Evolutionary conservation across 2,113 vertebrate genomes (phyloP).

Genomic region (Gracilinanus agilis): DNA sequence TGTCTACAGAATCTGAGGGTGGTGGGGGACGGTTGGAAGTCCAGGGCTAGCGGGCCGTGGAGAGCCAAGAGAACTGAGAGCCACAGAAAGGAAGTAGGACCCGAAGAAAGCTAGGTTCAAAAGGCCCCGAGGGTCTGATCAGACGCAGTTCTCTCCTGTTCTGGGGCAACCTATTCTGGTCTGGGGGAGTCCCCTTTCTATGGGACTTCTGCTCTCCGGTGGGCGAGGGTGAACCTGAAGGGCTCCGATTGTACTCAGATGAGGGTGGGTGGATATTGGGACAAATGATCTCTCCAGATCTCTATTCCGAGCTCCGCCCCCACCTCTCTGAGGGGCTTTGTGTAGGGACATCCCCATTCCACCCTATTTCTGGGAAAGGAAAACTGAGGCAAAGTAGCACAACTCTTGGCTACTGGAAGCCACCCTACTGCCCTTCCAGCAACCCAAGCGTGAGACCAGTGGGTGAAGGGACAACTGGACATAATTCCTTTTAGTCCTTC

Average conservation of each 20-base stretch:
- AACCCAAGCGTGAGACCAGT: constrained; percentile 35
- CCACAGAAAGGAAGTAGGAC: neutral
- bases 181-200: constrained; percentile 63
- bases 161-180: constrained; percentile 12
- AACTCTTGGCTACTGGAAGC: neutral
- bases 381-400: constrained; percentile 53
- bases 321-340: neutral
- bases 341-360: constrained; percentile 3
- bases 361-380: neutral
- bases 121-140: neutral
- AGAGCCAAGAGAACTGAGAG: neutral
- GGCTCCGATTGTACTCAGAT: neutral
- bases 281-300: neutral
- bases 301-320: neutral
- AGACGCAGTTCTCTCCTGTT: neutral
- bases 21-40: neutral
- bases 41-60: neutral
- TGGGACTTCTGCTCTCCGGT: constrained; percentile 53
- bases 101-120: neutral
- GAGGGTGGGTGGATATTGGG: too few relatives aligned
- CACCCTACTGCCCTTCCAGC: neutral
- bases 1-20: too few relatives aligned
- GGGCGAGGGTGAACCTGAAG: constrained; percentile 47
- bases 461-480: constrained; percentile 63
- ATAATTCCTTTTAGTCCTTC: constrained; percentile 29